These are phyloP conservation scores for Cydia pomonella DNA, from an alignment of 1,140 invertebrate genomes.

Conservation along the genomic window DNA sequence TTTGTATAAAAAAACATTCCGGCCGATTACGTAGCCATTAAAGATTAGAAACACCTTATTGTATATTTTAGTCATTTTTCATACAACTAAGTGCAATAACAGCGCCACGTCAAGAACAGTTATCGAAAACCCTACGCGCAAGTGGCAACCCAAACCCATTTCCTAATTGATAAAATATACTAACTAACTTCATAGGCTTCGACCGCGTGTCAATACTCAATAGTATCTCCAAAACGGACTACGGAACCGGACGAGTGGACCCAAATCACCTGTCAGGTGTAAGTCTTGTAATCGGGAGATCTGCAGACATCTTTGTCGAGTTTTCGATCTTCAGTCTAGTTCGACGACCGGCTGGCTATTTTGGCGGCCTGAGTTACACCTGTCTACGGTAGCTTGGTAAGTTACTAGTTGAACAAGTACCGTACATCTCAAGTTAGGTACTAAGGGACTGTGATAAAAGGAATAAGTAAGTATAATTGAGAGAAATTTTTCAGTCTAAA, in stretches of 20 bases:
- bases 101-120: neutral
- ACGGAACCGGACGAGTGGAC: conserved; percentile 59
- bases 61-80: too few species aligned
- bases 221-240: conserved; percentile 41
- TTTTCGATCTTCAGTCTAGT: conserved; percentile 51
- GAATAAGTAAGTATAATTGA: too few species aligned
- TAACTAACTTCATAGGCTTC: conserved; percentile 34
- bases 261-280: conserved; percentile 74
- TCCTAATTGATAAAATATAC: conserved; percentile 10
- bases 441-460: too few species aligned
- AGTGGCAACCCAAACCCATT: neutral
- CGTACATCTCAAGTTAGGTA: neutral
- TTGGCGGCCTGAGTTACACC: conserved; percentile 32
- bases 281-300: conserved; percentile 60
- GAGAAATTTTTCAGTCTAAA: too few species aligned
- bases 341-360: conserved; percentile 48
- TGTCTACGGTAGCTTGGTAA: neutral
- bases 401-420: neutral
- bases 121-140: neutral
- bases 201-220: conserved; percentile 56
- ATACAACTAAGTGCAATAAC: too few species aligned
- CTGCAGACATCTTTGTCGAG: conserved; percentile 67
- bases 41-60: too few species aligned
- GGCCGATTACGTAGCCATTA: too few species aligned
- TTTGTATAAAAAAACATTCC: too few species aligned